phyloP scores from a whole-genome alignment of 2,113 vertebrate species.

The Centropus bengalensis region DNA sequence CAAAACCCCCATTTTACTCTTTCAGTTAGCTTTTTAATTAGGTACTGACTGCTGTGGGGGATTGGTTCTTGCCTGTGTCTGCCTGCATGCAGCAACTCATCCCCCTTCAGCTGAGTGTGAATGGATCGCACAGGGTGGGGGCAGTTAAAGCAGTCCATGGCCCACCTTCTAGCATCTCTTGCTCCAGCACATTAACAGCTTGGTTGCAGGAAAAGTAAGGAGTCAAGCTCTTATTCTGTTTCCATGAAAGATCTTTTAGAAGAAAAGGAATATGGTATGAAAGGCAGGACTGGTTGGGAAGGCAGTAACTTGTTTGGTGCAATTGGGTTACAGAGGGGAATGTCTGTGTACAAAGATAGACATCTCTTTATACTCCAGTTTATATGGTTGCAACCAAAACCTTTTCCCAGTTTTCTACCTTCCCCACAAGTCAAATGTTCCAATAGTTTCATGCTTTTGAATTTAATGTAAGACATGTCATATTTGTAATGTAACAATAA shows the following conservation, averaged over 20 bases:
- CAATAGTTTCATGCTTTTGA: background rate
- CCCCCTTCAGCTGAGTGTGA: background rate
- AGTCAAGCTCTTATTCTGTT: background rate
- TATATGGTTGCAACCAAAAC: background rate
- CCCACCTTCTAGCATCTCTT: background rate
- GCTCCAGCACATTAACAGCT: background rate
- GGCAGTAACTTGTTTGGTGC: background rate
- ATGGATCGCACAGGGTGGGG: background rate
- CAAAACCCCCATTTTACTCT: background rate
- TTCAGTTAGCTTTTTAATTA: constrained; percentile 36
- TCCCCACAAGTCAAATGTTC: background rate
- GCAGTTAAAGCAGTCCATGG: background rate
- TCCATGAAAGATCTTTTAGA: background rate
- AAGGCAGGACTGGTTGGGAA: background rate
- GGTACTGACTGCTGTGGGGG: background rate
- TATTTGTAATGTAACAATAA: background rate
- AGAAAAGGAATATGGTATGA: background rate
- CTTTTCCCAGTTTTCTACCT: background rate
- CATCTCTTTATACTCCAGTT: background rate
- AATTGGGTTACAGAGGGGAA: background rate
- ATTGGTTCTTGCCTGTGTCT: background rate
- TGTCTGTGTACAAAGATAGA: too few species aligned
- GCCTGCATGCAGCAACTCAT: background rate
- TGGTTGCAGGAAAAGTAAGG: background rate
- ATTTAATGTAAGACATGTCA: background rate